Evolutionary conservation across 2,888 invertebrate species (phyloP), one percentile per base, ranked within the genome.

Genomic region (Ochropleura leucogaster): DNA sequence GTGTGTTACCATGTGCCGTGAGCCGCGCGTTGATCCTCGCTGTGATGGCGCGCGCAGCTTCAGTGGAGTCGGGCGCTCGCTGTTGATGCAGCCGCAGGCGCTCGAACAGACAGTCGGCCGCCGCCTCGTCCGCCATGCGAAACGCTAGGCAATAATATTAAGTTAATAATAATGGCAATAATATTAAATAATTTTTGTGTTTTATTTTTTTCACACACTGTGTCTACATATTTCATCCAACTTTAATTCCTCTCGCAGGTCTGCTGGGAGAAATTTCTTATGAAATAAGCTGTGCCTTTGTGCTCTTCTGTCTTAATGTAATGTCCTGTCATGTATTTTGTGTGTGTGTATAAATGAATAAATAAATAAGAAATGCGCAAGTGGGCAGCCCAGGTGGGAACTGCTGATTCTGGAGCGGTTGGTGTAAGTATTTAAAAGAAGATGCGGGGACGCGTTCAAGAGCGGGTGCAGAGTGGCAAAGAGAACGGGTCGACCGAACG

Each of bases 61-160:
- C 96, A 3, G 92, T 88, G 69, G 95, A 90, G 89, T 96, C 96
- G 0, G 95, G 94, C 47, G 95, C 91, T 20, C 96, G 94, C 83
- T 94, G 96, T 89, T 96, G 96, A 71, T 93, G 94, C 86, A 91
- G 87, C 55, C 96, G 93, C 57, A 96, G 94, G 87, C 96, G 91
- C 92, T 96, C 96, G 90, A 96, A 96, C 88, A 96, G 88, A 90
- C 95, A 94, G 83, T 96, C 96, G 60, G 94, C 89, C 62, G 94
- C 92, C 69, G 91, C 87, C 74, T 96, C 96, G 93, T 96, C 95
- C 92, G 96, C 96, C 96, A 96, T 96, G 88, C 95, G 95, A 89
- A 89, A 93, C 71, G 94, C 95, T 96, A 91, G 44, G 72, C 44
- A 68, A 60, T 9, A 18, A 66, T 1, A 42, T n/a, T 4, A 42